Percentiles rank a stretch among this genome's conserved stretches.
phyloP scores from a whole-genome alignment of 2,113 vertebrate genomes.

The Neogale vison region DNA sequence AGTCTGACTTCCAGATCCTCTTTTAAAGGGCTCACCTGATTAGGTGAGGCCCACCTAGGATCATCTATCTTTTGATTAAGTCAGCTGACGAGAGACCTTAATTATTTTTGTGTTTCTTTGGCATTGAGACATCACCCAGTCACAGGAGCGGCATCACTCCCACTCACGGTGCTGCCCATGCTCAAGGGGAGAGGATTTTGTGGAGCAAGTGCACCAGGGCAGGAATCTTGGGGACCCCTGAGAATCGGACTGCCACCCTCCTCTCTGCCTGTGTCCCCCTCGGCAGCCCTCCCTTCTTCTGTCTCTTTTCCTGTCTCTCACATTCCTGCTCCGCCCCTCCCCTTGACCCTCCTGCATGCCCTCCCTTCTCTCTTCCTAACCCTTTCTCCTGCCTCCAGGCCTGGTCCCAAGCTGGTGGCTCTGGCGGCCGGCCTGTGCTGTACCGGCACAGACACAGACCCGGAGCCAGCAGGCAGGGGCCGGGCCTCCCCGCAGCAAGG shows the following conservation, averaged over 20 bases:
- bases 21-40: background rate
- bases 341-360: background rate
- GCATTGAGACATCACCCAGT: rapidly evolving
- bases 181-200: rapidly evolving
- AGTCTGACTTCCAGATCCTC: background rate
- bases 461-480: background rate
- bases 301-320: background rate
- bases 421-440: background rate
- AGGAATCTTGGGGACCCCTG: background rate
- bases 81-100: background rate
- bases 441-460: background rate
- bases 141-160: background rate
- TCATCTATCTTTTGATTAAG: background rate
- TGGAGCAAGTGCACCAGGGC: rapidly evolving
- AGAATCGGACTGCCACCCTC: rapidly evolving
- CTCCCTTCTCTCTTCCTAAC: background rate
- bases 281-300: background rate
- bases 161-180: rapidly evolving
- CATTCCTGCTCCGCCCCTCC: background rate
- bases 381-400: rapidly evolving
- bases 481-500: background rate
- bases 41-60: background rate
- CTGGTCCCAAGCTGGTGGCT: background rate
- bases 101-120: background rate
- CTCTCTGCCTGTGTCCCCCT: background rate